These are phyloP conservation scores for Trachops cirrhosus DNA, from an alignment of 2,797 vertebrate genomes.

Conservation along the genomic window DNA sequence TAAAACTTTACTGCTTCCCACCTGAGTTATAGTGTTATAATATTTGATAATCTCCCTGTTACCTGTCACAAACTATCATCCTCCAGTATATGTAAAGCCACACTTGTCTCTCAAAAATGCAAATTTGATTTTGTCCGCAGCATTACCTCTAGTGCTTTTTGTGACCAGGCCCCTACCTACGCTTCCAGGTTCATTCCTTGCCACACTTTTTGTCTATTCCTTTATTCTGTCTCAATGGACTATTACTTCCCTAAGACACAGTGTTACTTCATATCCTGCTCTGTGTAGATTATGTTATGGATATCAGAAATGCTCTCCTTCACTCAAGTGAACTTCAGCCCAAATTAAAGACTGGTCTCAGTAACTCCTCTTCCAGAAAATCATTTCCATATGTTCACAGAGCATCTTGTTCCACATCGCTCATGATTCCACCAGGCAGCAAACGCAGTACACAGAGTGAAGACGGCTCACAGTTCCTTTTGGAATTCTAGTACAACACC, in stretches of 20 bases:
- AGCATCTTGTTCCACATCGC: neutral
- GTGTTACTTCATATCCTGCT: neutral
- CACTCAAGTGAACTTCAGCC: neutral
- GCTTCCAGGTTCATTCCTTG: neutral
- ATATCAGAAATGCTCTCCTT: neutral
- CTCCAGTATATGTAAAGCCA: neutral
- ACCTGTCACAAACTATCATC: neutral
- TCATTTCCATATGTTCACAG: neutral
- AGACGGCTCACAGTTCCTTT: neutral
- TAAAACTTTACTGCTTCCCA: neutral
- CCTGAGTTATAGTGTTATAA: neutral
- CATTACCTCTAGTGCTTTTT: neutral
- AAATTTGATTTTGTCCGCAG: neutral
- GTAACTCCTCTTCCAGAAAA: neutral
- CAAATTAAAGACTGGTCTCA: neutral
- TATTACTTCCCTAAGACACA: neutral
- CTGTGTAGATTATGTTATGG: neutral
- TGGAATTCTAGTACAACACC: neutral
- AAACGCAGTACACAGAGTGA: neutral
- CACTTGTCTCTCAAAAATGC: neutral
- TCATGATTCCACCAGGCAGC: neutral
- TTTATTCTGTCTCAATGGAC: neutral
- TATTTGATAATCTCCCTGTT: neutral
- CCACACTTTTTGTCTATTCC: rapidly evolving
- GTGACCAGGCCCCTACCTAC: neutral